A percentile compares a stretch with the other conserved stretches of the same genome.
phyloP scores from a whole-genome alignment of 2,797 vertebrate species.

The Urosaurus nigricauda region DNA sequence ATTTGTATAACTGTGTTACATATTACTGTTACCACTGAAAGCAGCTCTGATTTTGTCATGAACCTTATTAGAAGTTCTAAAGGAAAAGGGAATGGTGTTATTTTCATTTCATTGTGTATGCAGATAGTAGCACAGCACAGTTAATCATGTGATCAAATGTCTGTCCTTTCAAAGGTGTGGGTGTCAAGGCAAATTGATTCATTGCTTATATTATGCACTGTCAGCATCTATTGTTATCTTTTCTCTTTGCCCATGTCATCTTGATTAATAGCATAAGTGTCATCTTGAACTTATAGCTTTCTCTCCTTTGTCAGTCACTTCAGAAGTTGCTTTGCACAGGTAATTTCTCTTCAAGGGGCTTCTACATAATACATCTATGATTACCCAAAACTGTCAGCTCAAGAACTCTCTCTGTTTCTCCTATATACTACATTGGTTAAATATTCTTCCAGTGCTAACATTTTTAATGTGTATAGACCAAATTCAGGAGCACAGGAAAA shows the following conservation, averaged over 20 bases:
- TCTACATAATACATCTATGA: conserved; percentile 62
- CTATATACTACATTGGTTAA: conserved; percentile 47
- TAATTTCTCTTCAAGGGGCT: conserved; percentile 69
- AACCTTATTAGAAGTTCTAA: background rate
- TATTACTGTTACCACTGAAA: background rate
- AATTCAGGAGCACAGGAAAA: conserved; percentile 33
- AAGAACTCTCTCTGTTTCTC: conserved; percentile 41
- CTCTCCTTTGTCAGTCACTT: conserved; percentile 55
- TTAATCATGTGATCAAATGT: conserved; percentile 57
- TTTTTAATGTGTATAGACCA: conserved; percentile 22
- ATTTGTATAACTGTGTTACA: too few relatives aligned
- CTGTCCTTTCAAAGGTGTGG: conserved; percentile 67
- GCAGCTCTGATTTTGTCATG: background rate
- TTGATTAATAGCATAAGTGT: conserved; percentile 75
- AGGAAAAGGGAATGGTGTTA: accelerated
- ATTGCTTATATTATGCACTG: conserved; percentile 52
- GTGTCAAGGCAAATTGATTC: conserved; percentile 73
- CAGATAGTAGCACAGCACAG: background rate
- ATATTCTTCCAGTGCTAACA: conserved; percentile 48
- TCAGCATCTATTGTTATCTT: conserved; percentile 68
- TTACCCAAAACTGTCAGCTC: conserved; percentile 54
- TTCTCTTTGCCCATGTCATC: conserved; percentile 68
- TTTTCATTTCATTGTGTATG: background rate
- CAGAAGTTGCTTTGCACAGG: conserved; percentile 56
- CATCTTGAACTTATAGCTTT: conserved; percentile 53